Percentiles rank a stretch among this genome's conserved stretches.
These are phyloP conservation scores for Aythya fuligula DNA, from an alignment of 2,797 vertebrate genomes.

Conservation along the genomic window DNA sequence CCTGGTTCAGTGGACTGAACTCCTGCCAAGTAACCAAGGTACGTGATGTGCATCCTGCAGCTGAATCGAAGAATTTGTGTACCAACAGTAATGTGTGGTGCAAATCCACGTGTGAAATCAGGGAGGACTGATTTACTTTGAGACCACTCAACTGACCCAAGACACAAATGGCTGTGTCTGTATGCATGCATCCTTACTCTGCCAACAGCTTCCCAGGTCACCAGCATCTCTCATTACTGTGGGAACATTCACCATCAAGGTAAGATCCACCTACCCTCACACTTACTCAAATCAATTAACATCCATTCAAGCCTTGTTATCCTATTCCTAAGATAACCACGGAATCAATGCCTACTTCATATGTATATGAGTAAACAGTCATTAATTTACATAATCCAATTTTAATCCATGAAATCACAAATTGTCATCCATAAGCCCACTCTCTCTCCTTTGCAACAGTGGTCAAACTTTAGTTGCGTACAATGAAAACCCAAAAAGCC, in stretches of 20 bases:
- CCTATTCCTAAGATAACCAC: not conserved
- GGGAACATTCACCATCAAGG: accelerated
- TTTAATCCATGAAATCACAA: not conserved
- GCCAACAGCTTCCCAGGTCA: not conserved
- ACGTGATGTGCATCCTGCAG: accelerated
- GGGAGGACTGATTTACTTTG: not conserved
- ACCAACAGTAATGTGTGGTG: accelerated
- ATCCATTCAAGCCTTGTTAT: not conserved
- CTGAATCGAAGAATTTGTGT: not conserved
- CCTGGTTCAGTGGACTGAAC: not conserved
- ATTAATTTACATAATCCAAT: not conserved
- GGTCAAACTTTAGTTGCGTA: not conserved
- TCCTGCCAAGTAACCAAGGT: not conserved
- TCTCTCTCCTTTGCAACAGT: not conserved
- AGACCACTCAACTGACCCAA: not conserved
- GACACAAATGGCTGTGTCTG: not conserved
- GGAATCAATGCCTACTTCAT: not conserved
- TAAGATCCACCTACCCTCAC: not conserved
- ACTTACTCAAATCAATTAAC: not conserved
- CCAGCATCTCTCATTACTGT: not conserved
- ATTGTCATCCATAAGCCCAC: not conserved
- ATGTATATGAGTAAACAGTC: not conserved
- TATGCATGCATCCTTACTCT: not conserved
- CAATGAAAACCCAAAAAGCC: not conserved
- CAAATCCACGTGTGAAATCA: not conserved